These are phyloP conservation scores for Helicoverpa assulta DNA, from an alignment of 2,888 invertebrate genomes.

Conservation along the genomic window DNA sequence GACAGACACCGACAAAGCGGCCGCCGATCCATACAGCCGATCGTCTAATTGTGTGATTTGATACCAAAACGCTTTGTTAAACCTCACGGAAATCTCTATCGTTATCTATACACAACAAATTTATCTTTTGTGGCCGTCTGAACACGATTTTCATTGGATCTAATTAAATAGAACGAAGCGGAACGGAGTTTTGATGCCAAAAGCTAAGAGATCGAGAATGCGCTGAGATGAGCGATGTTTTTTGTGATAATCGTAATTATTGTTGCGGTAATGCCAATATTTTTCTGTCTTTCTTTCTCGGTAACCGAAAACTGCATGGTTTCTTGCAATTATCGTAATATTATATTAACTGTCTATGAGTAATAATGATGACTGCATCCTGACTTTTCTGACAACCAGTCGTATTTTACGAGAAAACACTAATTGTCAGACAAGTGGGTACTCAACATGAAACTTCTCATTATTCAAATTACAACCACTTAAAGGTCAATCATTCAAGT, in stretches of 20 bases:
- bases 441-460: no score
- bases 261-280: constrained; percentile 31
- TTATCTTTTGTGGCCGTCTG: constrained; percentile 81
- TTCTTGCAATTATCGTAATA: no score
- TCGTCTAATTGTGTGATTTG: constrained; percentile 90
- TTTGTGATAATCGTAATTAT: constrained; percentile 33
- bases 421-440: background rate
- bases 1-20: constrained; percentile 87
- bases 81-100: constrained; percentile 85
- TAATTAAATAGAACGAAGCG: constrained; percentile 75
- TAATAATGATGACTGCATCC: no score
- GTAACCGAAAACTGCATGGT: background rate
- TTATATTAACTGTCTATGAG: no score
- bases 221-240: constrained; percentile 26
- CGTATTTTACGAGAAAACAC: no score
- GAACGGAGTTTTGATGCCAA: constrained; percentile 57
- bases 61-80: constrained; percentile 89
- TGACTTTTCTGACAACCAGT: no score
- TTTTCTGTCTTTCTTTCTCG: constrained; percentile 7
- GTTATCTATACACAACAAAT: constrained; percentile 83
- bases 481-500: constrained; percentile 7
- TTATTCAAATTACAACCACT: background rate
- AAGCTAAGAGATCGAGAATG: constrained; percentile 46
- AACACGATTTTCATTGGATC: constrained; percentile 63
- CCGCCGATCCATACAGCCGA: constrained; percentile 81